phyloP scores from a whole-genome alignment of 2,888 invertebrate genomes.

The Caenorhabditis sulstoni region DNA sequence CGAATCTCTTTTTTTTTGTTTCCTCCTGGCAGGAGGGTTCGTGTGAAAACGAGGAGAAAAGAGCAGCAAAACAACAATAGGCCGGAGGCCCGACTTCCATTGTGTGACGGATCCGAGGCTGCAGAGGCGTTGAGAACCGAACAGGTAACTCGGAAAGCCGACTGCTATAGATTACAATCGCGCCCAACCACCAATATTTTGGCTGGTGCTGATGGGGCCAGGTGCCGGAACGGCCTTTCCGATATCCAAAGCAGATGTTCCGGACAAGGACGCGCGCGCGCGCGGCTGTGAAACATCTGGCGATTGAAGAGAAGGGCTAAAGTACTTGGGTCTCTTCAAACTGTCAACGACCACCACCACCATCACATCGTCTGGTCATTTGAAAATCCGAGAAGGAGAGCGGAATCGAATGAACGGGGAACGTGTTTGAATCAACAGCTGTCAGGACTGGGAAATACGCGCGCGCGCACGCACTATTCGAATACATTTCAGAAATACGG shows the following conservation, averaged over 20 bases:
- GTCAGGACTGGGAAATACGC: no score
- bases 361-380: background rate
- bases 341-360: background rate
- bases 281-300: constrained; percentile 6
- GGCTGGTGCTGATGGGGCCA: background rate
- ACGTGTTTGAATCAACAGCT: background rate
- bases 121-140: constrained; percentile 6
- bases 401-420: background rate
- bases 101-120: background rate
- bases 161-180: constrained; percentile 18
- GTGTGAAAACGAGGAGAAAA: constrained; percentile 17
- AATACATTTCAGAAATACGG: no score
- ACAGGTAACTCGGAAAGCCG: constrained; percentile 7
- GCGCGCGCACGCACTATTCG: no score
- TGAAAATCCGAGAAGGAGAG: background rate
- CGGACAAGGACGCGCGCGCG: constrained; percentile 5
- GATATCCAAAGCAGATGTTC: constrained; percentile 10
- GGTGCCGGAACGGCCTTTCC: constrained; percentile 1
- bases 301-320: background rate
- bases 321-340: constrained; percentile 2
- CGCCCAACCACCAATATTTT: no score
- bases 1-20: constrained; percentile 29
- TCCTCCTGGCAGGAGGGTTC: constrained; percentile 18
- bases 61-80: background rate
- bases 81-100: no score